Percentiles rank a stretch among this genome's conserved stretches.
Evolutionary conservation across 30 jellyfish, hydroid and myxozoan genomes (phyloP).

Genomic region (Pelagia noctiluca): DNA sequence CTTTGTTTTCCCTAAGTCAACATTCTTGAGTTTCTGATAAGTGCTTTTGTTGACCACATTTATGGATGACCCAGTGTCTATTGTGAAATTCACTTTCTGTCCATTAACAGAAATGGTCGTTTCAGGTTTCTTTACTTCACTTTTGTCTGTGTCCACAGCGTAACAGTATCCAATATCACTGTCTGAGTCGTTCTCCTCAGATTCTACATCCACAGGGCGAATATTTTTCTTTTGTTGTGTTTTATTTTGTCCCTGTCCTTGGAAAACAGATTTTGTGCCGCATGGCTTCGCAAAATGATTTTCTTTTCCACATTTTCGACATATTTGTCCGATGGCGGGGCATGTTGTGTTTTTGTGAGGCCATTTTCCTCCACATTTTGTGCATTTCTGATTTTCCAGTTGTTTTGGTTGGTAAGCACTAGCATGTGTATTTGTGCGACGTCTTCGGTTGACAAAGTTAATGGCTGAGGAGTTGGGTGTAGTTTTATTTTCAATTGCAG

Average conservation of each 20-base stretch:
- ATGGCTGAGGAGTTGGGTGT: neutral
- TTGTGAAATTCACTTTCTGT: neutral
- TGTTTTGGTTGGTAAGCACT: no score
- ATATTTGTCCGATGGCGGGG: conserved; percentile 27
- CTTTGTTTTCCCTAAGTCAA: neutral
- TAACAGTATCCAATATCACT: neutral
- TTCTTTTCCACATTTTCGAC: conserved; percentile 20
- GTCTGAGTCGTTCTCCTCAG: neutral
- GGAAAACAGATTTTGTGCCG: conserved; percentile 4
- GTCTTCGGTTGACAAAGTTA: neutral
- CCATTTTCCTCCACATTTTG: conserved; percentile 12
- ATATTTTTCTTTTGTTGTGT: neutral
- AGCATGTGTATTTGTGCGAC: no score
- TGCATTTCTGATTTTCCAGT: no score
- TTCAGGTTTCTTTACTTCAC: conserved; percentile 3
- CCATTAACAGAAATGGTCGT: conserved; percentile 8
- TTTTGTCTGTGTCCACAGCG: neutral
- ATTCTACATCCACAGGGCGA: neutral
- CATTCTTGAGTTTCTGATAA: neutral
- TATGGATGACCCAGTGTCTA: conserved; percentile 35
- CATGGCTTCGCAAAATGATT: conserved; percentile 21
- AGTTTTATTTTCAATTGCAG: conserved; percentile 18
- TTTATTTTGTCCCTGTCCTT: neutral
- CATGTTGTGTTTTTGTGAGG: conserved; percentile 18
- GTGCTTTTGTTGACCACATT: conserved; percentile 27